These are phyloP conservation scores for Epinephelus cyanopodus DNA, from an alignment of 2,113 vertebrate genomes.

Conservation along the genomic window DNA sequence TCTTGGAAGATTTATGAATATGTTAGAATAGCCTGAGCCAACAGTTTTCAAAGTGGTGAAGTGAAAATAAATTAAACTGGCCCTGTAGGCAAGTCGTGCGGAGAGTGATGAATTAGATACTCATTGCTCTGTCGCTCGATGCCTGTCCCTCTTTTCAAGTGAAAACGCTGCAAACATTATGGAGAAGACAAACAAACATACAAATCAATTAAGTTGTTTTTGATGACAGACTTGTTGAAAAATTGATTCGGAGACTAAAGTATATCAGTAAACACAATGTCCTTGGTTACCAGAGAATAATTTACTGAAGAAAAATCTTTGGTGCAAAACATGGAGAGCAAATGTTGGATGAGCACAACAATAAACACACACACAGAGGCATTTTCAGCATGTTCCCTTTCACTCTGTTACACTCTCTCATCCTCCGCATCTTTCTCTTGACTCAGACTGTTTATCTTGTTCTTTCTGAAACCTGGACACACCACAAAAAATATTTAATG, in stretches of 20 bases:
- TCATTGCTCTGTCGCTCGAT: constrained; percentile 80
- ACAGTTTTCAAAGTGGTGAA: constrained; percentile 87
- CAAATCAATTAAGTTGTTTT: constrained; percentile 70
- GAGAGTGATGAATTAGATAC: constrained; percentile 86
- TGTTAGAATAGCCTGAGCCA: constrained; percentile 88
- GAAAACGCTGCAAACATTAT: constrained; percentile 62
- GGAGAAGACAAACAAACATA: constrained; percentile 67
- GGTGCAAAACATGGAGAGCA: constrained; percentile 44
- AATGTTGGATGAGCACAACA: constrained; percentile 52
- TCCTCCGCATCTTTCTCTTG: constrained; percentile 1
- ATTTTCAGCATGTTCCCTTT: constrained; percentile 27
- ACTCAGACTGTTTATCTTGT: not conserved
- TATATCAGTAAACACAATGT: constrained; percentile 60
- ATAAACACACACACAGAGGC: constrained; percentile 42
- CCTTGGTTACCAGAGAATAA: constrained; percentile 42
- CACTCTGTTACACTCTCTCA: constrained; percentile 6
- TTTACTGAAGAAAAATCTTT: constrained; percentile 55
- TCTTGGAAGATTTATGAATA: constrained; percentile 88
- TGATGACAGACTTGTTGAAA: constrained; percentile 62
- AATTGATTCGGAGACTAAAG: constrained; percentile 63
- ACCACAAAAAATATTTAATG: too few species aligned
- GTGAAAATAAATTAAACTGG: constrained; percentile 87
- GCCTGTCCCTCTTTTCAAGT: constrained; percentile 64
- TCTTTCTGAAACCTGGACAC: too few species aligned
- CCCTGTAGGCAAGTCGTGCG: constrained; percentile 84